Evolutionary conservation across 2,797 vertebrate species (phyloP), one percentile per base, ranked within the genome.

Genomic region (Chiroxiphia lanceolata): DNA sequence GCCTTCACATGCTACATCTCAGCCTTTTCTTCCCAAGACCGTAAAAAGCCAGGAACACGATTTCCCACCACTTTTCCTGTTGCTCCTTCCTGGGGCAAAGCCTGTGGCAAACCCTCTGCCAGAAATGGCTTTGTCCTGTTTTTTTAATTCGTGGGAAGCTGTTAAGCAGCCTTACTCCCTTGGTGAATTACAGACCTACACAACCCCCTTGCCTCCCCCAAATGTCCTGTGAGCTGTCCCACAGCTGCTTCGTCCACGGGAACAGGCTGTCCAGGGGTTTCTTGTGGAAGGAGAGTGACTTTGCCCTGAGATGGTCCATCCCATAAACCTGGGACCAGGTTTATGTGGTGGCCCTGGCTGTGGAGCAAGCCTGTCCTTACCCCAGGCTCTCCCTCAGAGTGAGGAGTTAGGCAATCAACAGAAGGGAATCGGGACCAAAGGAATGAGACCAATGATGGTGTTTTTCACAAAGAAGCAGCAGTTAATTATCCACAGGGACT

Each of bases 231-330:
- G 6, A 67, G 48, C 68, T 59, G 67, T 40, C 48, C 48, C n/a
- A n/a, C 1, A 1, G 53, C 48, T 36, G 11, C 26, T 80, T 50
- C 3, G 1, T 29, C 34, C 23, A 1, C 3, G 14, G 45, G 34
- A 36, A 70, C 1, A 5, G 27, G 53, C 6, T 75, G 45, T 56
- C 34, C 75, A 31, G 38, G 19, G 44, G 16, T n/a, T 33, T 16
- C 14, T 40, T 2, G 3, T 26, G 17, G 20, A 42, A 9, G 12
- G 27, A 63, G 25, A 67, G 27, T 0, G 1, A 29, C 57, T 82
- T 68, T 82, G 9, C 19, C 31, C n/a, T 0, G 6, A 10, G 26
- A 29, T 14, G 20, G 13, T 15, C 42, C 15, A 13, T 15, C 33
- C n/a, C n/a, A n/a, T n/a, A n/a, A n/a, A n/a, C n/a, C 78, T 34